phyloP scores from a whole-genome alignment of 2,888 invertebrate genomes.

The Eumacrocentrus americanus region DNA sequence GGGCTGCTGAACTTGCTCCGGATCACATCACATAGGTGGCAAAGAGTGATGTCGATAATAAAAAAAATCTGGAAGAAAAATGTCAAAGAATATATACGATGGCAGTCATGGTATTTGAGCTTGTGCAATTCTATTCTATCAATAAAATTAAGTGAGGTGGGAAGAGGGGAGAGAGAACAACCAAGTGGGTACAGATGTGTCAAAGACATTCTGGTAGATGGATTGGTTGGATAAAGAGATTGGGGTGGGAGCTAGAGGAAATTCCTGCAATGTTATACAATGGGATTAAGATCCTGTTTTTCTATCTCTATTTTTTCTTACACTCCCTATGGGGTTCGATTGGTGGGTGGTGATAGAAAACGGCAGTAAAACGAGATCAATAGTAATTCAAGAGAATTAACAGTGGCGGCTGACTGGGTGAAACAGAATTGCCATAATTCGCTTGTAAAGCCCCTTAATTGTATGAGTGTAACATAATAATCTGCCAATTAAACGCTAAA shows the following conservation, averaged over 20 bases:
- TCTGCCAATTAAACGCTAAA: constrained; percentile 22
- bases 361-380: constrained; percentile 1
- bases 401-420: neutral
- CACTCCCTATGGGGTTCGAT: too few relatives aligned
- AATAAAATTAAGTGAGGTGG: neutral
- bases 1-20: constrained; percentile 49
- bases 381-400: constrained; percentile 10
- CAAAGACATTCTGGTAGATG: constrained; percentile 20
- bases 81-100: constrained; percentile 17
- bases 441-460: constrained; percentile 6
- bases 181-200: constrained; percentile 6
- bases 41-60: constrained; percentile 10
- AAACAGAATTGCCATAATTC: neutral
- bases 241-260: neutral
- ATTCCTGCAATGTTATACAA: constrained; percentile 9
- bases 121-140: constrained; percentile 27
- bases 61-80: constrained; percentile 22
- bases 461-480: constrained; percentile 10
- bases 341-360: neutral
- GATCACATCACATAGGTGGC: constrained; percentile 5
- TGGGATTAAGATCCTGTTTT: constrained; percentile 6
- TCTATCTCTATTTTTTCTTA: neutral
- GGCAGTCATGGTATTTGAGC: constrained; percentile 2
- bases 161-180: neutral
- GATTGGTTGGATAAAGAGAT: constrained; percentile 4